Evolutionary conservation across 2,797 vertebrate genomes (phyloP), one percentile per base, ranked within the genome.

Genomic region (Eulemur rubriventer): DNA sequence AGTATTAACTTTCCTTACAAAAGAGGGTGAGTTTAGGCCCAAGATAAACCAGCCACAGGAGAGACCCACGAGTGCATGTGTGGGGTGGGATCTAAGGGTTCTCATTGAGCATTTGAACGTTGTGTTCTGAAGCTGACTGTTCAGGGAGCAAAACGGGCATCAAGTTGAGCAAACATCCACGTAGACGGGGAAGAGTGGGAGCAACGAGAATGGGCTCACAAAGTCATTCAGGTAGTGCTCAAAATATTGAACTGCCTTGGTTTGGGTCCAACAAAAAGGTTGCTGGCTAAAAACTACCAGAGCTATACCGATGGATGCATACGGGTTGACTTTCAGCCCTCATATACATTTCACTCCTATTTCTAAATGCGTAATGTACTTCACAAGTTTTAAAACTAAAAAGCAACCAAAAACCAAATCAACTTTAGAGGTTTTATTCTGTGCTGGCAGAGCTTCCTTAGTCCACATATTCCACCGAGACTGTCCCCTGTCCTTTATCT

Each of bases 21-120:
- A 96, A 97, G 80, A 91, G 97, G 91, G 65, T 28, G 91, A 50
- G 57, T 75, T 78, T 20, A 33, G 69, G 61, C 28, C 33, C 70
- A 55, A 97, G 80, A 93, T 86, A 98, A 98, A 97, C 46, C 94
- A 86, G 82, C 96, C 78, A 90, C n/a, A 0, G 5, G 96, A 4
- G 67, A 76, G 5, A 35, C 67, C 55, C 87, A 69, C 1, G 20
- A 88, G 41, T 17, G 55, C 30, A 65, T 13, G 24, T 72, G 46
- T 26, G 35, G 43, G 59, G 43, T 28, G 43, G 20, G 33, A 84
- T 94, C n/a, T 17, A 35, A 41, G 46, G 57, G 67, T 94, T 73
- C 13, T 35, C 41, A 30, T 0, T 13, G 50, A 79, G 6, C 2
- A 38, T 0, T 1, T 57, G 90, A 98, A 89, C 30, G 48, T 89